Percentiles rank a stretch among this genome's conserved stretches.
Evolutionary conservation across 2,797 vertebrate species (phyloP).

Genomic region (Meriones psammophilus): DNA sequence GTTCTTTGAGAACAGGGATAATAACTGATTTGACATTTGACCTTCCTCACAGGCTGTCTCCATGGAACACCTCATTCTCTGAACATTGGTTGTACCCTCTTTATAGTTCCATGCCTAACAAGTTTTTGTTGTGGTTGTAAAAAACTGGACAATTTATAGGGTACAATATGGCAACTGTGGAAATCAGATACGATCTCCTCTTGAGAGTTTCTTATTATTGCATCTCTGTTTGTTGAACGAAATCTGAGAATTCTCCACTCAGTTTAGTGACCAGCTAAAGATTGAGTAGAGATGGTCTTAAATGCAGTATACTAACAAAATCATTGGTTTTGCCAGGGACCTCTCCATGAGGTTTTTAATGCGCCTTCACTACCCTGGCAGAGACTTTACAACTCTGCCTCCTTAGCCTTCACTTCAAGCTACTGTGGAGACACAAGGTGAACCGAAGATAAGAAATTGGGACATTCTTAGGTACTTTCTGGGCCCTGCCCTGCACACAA

Average conservation of each 20-base stretch:
- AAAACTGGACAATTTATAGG: neutral
- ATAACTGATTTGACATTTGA: neutral
- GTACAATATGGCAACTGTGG: neutral
- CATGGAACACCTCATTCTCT: neutral
- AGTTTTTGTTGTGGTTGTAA: too few relatives aligned
- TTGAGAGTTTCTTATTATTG: neutral
- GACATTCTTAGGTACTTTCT: neutral
- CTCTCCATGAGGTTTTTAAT: neutral
- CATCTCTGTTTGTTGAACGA: neutral
- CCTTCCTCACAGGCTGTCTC: neutral
- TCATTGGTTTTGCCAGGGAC: neutral
- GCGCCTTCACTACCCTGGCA: neutral
- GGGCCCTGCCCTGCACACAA: neutral
- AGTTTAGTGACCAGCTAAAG: neutral
- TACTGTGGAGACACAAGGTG: neutral
- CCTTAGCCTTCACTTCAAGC: neutral
- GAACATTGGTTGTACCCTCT: neutral
- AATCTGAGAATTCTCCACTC: neutral
- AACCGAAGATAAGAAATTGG: neutral
- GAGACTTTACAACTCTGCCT: neutral
- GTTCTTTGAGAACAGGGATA: neutral
- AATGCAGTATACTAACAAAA: neutral
- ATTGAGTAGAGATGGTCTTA: neutral
- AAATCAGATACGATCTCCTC: neutral
- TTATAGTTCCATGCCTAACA: neutral